Evolutionary conservation across 2,113 vertebrate genomes (phyloP), one percentile per base, ranked within the genome.

Genomic region (Bungarus multicinctus): DNA sequence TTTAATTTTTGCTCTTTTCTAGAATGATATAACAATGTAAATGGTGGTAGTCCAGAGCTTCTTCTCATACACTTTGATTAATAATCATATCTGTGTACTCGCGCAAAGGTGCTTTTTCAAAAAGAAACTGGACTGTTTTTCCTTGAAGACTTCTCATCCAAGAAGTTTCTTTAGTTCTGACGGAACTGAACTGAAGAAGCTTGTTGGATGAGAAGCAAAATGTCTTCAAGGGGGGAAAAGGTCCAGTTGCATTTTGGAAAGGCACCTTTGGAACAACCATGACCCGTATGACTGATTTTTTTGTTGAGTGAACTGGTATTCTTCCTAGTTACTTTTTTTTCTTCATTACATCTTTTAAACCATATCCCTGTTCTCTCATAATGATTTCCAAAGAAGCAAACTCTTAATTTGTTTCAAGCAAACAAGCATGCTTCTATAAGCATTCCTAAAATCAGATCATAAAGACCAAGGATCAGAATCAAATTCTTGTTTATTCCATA

Each of bases 11-110:
- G 91, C 94, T 93, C 87, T 74, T 94, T 93, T 87, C 93, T 92
- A 94, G 64, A 92, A 96, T 88, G 91, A 95, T 90, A 94, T 2
- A 85, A 91, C 43, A 60, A 88, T 39, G 94, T 30, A 34, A 64
- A 27, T 89, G 25, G 64, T 50, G 27, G 3, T 8, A 55, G 88
- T 91, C 91, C 87, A 58, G 85, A 57, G 2, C 55, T 50, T 85
- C 54, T 57, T 93, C 34, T 45, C 45, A 53, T 25, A 39, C 7
- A 5, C 8, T 5, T 23, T 50, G 60, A 60, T 91, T 93, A 58
- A 1, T 87, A n/a, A 39, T 89, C 34, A 60, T 86, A 25, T 91
- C 91, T 89, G 39, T 52, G 54, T 1, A 18, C 47, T 90, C n/a
- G 87, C 34, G 3, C 58, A 30, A 64, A 64, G 58, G 3, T 30